Base-by-base conservation (phyloP, 2,888 invertebrate genomes). In the Camponotus fellah region DNA sequence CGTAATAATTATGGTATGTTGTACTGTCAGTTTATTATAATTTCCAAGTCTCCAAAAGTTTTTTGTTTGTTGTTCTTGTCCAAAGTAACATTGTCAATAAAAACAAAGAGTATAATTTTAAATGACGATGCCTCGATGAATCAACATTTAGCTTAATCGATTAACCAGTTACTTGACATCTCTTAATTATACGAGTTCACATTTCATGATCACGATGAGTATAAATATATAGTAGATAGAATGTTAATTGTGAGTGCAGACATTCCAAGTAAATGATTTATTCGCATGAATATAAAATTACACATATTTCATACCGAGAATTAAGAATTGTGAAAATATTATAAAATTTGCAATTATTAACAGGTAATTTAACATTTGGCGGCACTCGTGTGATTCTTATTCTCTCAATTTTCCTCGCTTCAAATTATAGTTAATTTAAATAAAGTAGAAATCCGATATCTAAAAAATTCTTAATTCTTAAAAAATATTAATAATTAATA, bases 131-230 rank as follows among this genome's bases (percentile, higher is more conserved):
- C n/a, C 21, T 43, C 40, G 65, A 68, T 40, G 40, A 76, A 53
- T 53, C 26, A 53, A 76, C 66, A 26, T 58, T n/a, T 10, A 53
- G 32, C 69, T 68, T 53, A n/a, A n/a, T 26, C 4, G 8, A n/a
- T 60, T 17, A 34, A 46, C 60, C 37, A 79, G 60, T 79, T 79
- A 79, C 37, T 34, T 34, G 43, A 21, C 71, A 69, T 14, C 60
- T 79, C 79, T 72, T 79, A 72, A 79, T 72, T 72, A 32, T 37
- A 26, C 21, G 37, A 79, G 71, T 79, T 17, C 12, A 71, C 9
- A 17, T 79, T 79, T 79, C 26, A 17, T 12, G 32, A 32, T 56
- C n/a, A 21, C n/a, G 5, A 72, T 72, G 71, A 79, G 46, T 71
- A 60, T 26, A 12, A 46, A 37, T 37, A 37, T 37, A 46, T 21